Evolutionary conservation across 2,113 vertebrate genomes (phyloP), one percentile per base, ranked within the genome.

Genomic region (Misgurnus anguillicaudatus): DNA sequence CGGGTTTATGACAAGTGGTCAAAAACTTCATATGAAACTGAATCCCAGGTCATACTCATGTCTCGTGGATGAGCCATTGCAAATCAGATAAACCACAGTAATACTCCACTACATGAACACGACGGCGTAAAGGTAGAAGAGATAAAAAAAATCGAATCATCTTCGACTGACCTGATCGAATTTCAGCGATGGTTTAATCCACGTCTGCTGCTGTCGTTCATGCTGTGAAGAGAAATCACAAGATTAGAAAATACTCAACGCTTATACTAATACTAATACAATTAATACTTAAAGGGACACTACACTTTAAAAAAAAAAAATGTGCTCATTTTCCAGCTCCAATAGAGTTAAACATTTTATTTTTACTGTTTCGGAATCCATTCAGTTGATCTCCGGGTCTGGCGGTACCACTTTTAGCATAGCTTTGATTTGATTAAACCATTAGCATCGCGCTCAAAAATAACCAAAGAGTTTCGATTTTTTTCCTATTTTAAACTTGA

Each of bases 1-100:
- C 97, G 97, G 97, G 97, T 99, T 99, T 95, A 94, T 95, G 96
- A 93, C 96, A 96, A 91, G 88, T 94, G 95, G 97, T 93, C 88
- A 81, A 73, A 63, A 31, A n/a, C 58, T 83, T 39, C 17, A 9
- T 36, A 38, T 78, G 83, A 90, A 89, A 91, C 41, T 41, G 19
- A 31, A 62, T 36, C 39, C 39, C 14, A 84, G 86, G 88, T 71
- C 86, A 91, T 88, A 85, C 38, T 58, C 57, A 17, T 47, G 57
- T 74, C 41, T 45, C 39, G 47, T n/a, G 53, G 70, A 60, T 24
- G 53, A 60, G 53, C n/a, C 57, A 24, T 58, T 57, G 17, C 70
- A 42, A 39, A 58, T 62, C 41, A 74, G 19, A 74, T 61, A 74
- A 45, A 60, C 57, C 71, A 74, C 71, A 73, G 19, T 8, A 24